Conservation (phyloP, 30 jellyfish, hydroid and myxozoan species). For the Aurelia sp. region DNA sequence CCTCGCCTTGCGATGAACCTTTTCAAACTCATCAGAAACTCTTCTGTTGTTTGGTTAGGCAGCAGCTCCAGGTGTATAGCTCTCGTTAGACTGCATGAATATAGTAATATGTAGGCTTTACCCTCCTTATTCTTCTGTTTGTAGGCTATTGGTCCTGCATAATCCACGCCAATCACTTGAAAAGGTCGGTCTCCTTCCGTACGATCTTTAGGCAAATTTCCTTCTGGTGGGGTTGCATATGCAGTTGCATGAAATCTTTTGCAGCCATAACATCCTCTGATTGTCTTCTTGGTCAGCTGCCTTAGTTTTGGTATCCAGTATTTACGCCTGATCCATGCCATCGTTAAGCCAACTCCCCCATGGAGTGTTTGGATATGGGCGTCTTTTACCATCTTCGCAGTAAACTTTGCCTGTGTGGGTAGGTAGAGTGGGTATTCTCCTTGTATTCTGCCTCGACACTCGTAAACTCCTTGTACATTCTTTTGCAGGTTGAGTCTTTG, state of each 20-base stretch:
- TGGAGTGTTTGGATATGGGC: slow-evolving; percentile 13
- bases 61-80: slow-evolving; percentile 46
- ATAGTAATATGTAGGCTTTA: slow-evolving; percentile 24
- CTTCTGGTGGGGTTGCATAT: slow-evolving; percentile 22
- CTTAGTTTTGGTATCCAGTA: slow-evolving; percentile 55
- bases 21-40: slow-evolving; percentile 23
- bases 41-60: slow-evolving; percentile 45
- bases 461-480: not conserved
- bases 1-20: slow-evolving; percentile 37
- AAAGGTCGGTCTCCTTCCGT: slow-evolving; percentile 26
- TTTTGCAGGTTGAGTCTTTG: slow-evolving; percentile 4
- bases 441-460: slow-evolving; percentile 18
- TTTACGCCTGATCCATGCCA: slow-evolving; percentile 21
- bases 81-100: slow-evolving; percentile 57
- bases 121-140: slow-evolving; percentile 17
- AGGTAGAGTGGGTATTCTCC: slow-evolving; percentile 31
- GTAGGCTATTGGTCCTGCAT: slow-evolving; percentile 56
- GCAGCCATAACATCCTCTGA: slow-evolving; percentile 51
- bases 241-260: slow-evolving; percentile 33
- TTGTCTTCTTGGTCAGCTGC: slow-evolving; percentile 19
- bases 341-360: slow-evolving; percentile 24
- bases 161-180: slow-evolving; percentile 51
- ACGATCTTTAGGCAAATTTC: slow-evolving; percentile 47
- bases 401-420: not conserved
- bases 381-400: not conserved